Percentiles rank a stretch among this genome's conserved stretches.
Evolutionary conservation across 2,797 vertebrate species (phyloP).

Genomic region (Darevskia mixta): DNA sequence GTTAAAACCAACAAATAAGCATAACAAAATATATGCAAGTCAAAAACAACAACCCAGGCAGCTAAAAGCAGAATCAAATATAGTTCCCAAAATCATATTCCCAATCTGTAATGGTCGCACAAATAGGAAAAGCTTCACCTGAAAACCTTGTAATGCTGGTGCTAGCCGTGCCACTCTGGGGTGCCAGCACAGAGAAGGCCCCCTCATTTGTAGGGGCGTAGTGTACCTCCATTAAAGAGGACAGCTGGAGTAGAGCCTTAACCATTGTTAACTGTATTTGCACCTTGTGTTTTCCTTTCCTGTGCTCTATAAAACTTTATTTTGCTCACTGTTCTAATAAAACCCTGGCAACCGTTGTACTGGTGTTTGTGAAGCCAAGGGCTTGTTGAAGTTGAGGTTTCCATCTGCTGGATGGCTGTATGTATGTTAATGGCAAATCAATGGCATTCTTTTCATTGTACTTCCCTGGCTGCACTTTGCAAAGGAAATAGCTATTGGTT

Average conservation of each 20-base stretch:
- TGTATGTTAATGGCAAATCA: constrained; percentile 9
- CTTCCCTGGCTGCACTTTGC: constrained; percentile 9
- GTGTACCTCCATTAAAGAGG: not conserved
- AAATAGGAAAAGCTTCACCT: not conserved
- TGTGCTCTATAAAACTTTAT: not conserved
- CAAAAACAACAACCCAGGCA: not conserved
- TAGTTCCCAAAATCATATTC: not conserved
- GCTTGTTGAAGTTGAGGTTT: not conserved
- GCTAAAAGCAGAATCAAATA: not conserved
- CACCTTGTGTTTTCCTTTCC: not conserved
- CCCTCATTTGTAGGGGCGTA: not conserved
- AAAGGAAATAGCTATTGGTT: constrained; percentile 35
- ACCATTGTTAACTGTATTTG: not conserved
- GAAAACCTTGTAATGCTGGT: too few relatives aligned
- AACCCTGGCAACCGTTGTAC: not conserved
- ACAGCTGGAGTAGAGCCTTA: not conserved
- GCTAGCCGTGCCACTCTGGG: too few relatives aligned
- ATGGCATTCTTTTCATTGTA: constrained; percentile 22
- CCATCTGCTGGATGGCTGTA: not conserved
- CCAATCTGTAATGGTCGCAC: not conserved
- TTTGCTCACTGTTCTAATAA: not conserved
- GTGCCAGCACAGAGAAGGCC: too few relatives aligned
- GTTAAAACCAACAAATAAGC: not conserved
- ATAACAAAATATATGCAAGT: not conserved
- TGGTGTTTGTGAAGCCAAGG: constrained; percentile 1